phyloP scores from a whole-genome alignment of 53 echinoderm and acorn worm genomes.

The Patiria pectinifera region DNA sequence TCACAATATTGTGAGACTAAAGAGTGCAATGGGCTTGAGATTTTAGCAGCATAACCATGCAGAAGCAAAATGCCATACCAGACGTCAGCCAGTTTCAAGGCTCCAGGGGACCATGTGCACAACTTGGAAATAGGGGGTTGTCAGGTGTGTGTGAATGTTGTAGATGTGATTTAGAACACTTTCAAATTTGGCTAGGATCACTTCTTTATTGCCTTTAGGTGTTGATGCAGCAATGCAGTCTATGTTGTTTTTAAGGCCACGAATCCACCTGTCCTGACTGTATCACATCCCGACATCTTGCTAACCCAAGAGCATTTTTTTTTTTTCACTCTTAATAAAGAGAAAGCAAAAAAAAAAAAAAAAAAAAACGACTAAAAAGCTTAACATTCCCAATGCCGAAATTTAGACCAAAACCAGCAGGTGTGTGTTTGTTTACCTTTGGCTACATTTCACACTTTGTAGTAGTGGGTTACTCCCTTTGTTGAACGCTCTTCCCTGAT shows the following conservation, averaged over 20 bases:
- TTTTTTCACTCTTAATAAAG: conserved; percentile 13
- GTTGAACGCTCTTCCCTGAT: not conserved
- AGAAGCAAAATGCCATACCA: not conserved
- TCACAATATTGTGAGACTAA: too few relatives aligned
- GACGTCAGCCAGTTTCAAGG: conserved; percentile 18
- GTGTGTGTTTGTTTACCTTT: not conserved
- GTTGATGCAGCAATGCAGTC: conserved; percentile 43
- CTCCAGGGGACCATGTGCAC: conserved; percentile 30
- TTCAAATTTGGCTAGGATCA: conserved; percentile 42
- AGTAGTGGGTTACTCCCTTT: not conserved
- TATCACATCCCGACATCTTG: conserved; percentile 24
- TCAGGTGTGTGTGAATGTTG: conserved; percentile 47
- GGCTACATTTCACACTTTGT: conserved; percentile 12
- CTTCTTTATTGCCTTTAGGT: conserved; percentile 15
- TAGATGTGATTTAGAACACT: conserved; percentile 27
- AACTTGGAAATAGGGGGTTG: conserved; percentile 27
- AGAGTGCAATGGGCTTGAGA: not conserved
- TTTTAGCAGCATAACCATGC: too few relatives aligned
- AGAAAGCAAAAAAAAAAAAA: not conserved
- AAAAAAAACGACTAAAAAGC: not conserved
- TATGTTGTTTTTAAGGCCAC: conserved; percentile 21
- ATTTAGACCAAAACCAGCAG: not conserved
- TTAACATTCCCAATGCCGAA: not conserved
- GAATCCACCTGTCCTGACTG: conserved; percentile 7
- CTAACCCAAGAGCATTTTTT: conserved; percentile 19